Conservation (phyloP, 2,797 vertebrate genomes). For the Esox lucius region DNA sequence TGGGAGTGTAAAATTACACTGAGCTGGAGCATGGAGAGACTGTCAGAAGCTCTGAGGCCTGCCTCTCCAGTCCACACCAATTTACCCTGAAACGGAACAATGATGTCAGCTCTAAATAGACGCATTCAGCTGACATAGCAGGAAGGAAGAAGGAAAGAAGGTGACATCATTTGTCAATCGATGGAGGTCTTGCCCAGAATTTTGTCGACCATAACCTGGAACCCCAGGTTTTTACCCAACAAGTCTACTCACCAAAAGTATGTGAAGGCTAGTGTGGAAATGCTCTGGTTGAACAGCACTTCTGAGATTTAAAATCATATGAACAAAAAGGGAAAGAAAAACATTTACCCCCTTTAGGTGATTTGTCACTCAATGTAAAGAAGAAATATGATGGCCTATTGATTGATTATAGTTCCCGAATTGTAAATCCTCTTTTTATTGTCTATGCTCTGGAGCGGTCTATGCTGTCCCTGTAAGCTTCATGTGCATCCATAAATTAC, state of each 20-base stretch:
- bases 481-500: slow-evolving; percentile 64
- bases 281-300: neutral
- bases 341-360: slow-evolving; percentile 39
- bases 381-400: slow-evolving; percentile 57
- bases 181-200: neutral
- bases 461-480: slow-evolving; percentile 57
- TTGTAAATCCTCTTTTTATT: slow-evolving; percentile 63
- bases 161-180: slow-evolving; percentile 6
- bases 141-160: neutral
- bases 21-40: slow-evolving; percentile 39
- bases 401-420: slow-evolving; percentile 52
- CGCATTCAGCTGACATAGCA: slow-evolving; percentile 2
- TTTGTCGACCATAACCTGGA: neutral
- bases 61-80: slow-evolving; percentile 53
- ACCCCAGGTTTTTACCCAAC: neutral
- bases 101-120: slow-evolving; percentile 50
- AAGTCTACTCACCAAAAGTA: neutral
- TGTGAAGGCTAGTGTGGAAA: neutral
- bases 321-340: slow-evolving; percentile 52
- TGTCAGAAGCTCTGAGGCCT: slow-evolving; percentile 50
- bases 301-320: neutral
- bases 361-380: slow-evolving; percentile 45
- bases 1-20: slow-evolving; percentile 66
- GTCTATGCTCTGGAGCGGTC: slow-evolving; percentile 47
- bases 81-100: slow-evolving; percentile 56